A percentile compares a stretch with the other conserved stretches of the same genome.
Evolutionary conservation across 2,797 vertebrate genomes (phyloP).

Genomic region (Muscicapa striata): DNA sequence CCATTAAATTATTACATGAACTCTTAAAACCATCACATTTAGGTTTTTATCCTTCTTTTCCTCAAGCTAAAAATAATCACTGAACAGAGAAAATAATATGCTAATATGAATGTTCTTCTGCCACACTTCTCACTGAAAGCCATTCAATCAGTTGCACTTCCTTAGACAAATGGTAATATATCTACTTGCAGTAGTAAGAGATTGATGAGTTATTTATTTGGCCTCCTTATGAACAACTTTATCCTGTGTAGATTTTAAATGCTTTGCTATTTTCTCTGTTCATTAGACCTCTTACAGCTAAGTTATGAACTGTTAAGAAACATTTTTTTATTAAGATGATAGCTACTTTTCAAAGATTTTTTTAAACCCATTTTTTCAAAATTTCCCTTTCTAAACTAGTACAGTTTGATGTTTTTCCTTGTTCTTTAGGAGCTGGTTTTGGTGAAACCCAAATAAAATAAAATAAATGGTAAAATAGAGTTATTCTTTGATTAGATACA

Average conservation of each 20-base stretch:
- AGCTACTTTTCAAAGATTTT: neutral
- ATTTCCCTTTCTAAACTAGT: neutral
- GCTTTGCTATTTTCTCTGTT: neutral
- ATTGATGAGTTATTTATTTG: neutral
- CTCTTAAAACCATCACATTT: accelerated
- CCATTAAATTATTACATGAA: neutral
- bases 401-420: neutral
- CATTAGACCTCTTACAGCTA: neutral
- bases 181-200: neutral
- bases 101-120: neutral
- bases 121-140: neutral
- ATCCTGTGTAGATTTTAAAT: neutral
- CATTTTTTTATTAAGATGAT: neutral
- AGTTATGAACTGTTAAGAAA: neutral
- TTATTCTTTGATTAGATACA: neutral
- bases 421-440: neutral
- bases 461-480: neutral
- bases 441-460: neutral
- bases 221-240: neutral
- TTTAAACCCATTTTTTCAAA: neutral
- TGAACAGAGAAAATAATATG: neutral
- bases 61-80: neutral
- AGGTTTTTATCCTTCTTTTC: neutral
- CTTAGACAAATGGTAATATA: neutral
- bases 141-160: neutral